Conservation (phyloP, 2,888 invertebrate genomes). For the Lycocerus yunnanus region DNA sequence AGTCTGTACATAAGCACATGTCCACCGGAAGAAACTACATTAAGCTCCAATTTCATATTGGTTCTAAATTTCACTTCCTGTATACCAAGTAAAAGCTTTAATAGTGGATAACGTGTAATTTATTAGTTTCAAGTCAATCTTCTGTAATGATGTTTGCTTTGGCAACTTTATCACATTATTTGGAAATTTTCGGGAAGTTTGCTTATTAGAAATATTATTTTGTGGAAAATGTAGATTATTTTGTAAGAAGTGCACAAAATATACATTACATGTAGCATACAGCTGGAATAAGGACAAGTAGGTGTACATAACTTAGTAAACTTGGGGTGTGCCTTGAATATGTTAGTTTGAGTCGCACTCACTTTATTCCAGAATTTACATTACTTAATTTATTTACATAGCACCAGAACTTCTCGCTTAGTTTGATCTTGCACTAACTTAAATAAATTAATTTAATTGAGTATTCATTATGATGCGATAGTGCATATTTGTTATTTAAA, state of each 20-base stretch:
- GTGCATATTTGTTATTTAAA: slow-evolving; percentile 9
- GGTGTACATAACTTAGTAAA: slow-evolving; percentile 33
- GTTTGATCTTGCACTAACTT: slow-evolving; percentile 33
- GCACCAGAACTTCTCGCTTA: slow-evolving; percentile 33
- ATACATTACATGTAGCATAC: slow-evolving; percentile 20
- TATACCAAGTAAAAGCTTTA: not conserved
- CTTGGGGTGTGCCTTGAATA: slow-evolving; percentile 31
- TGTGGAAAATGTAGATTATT: slow-evolving; percentile 3
- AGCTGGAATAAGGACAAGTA: slow-evolving; percentile 23
- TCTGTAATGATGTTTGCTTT: not conserved
- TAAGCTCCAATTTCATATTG: not conserved
- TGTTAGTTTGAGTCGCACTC: slow-evolving; percentile 27
- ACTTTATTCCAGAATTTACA: slow-evolving; percentile 30
- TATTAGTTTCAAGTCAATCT: not conserved
- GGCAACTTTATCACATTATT: not conserved
- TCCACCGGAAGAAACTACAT: not conserved
- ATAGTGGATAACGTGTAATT: not conserved
- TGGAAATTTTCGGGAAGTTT: not conserved
- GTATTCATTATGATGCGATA: slow-evolving; percentile 27
- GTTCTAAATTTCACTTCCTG: not conserved
- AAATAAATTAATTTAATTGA: slow-evolving; percentile 31
- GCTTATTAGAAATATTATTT: not conserved
- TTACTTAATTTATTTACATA: slow-evolving; percentile 34
- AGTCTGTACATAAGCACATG: not conserved
- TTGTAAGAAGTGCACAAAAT: slow-evolving; percentile 18